Evolutionary conservation across 35 echinoderm and acorn worm species (phyloP), one percentile per base, ranked within the genome.

Genomic region (Apostichopus japonicus): DNA sequence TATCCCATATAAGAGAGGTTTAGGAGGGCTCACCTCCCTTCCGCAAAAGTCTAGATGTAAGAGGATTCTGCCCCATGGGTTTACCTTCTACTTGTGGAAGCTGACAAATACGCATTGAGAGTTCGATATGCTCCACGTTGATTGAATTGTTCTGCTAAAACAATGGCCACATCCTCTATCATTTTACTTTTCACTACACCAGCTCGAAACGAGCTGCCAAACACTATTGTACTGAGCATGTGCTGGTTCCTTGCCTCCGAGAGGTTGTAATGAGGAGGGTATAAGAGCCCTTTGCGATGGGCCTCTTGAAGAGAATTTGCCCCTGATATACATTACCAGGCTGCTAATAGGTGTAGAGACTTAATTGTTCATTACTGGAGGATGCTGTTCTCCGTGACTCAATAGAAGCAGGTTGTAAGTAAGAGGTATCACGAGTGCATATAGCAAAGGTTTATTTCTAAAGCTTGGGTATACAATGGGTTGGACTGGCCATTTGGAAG

Each of bases 201-300:
- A 86, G 92, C 92, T 87, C 73, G 59, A 86, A 83, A 83, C 87
- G 54, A 15, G 16, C 53, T 93, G 67, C 91, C 91, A 72, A 56
- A 61, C 55, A 88, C 59, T 57, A 55, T 92, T n/a, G 52, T 92
- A 83, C 56, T 82, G 72, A 17, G 13, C 24, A 83, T 23, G 27
- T 1, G 1, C 27, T 61, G 14, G 91, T 83, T 55, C 55, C 77
- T 83, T 11, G 6, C 51, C 91, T 83, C 16, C 14, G 72, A 92
- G 25, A 55, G 63, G 56, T 7, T 6, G 25, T 65, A 14, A 82
- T 24, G 22, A 92, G 15, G n/a, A 10, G 83, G 15, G 25, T 2
- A 56, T 53, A 80, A 58, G 24, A 92, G 62, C 63, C 27, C 79
- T 61, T 72, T 92, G 24, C 23, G 79, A 83, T 81, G 53, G 17